A percentile compares a stretch with the other conserved stretches of the same genome.
These are phyloP conservation scores for Pseudococcus longispinus DNA, from an alignment of 2,888 invertebrate genomes.

Conservation along the genomic window DNA sequence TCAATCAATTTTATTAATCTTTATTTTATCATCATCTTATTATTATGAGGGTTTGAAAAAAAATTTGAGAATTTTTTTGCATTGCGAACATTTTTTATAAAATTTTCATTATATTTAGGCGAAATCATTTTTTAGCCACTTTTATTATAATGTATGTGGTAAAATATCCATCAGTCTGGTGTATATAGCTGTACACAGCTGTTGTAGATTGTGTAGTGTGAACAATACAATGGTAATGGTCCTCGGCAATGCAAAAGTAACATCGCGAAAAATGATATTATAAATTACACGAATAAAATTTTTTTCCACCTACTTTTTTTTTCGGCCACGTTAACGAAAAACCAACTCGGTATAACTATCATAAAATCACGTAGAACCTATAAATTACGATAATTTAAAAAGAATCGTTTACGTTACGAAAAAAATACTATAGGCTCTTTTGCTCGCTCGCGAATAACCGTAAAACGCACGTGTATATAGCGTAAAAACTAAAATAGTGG, in stretches of 20 bases:
- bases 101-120: too few relatives aligned
- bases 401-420: constrained; percentile 38
- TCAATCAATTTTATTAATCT: too few relatives aligned
- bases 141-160: neutral
- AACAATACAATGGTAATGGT: neutral
- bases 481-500: neutral
- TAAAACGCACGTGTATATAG: constrained; percentile 38
- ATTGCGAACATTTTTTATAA: too few relatives aligned
- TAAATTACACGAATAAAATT: constrained; percentile 15
- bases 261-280: constrained; percentile 24
- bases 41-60: too few relatives aligned
- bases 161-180: neutral
- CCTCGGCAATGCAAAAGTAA: neutral
- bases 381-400: constrained; percentile 47
- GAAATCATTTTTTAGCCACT: too few relatives aligned
- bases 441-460: constrained; percentile 19
- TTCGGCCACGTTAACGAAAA: constrained; percentile 26
- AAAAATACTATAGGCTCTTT: neutral
- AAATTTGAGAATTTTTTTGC: too few relatives aligned
- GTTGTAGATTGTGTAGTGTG: neutral
- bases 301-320: neutral
- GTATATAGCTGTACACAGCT: neutral
- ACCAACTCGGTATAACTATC: constrained; percentile 38
- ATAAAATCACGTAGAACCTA: constrained; percentile 40
- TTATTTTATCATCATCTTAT: too few relatives aligned